Conservation (phyloP, 2,888 invertebrate genomes). For the Formica aserva region DNA sequence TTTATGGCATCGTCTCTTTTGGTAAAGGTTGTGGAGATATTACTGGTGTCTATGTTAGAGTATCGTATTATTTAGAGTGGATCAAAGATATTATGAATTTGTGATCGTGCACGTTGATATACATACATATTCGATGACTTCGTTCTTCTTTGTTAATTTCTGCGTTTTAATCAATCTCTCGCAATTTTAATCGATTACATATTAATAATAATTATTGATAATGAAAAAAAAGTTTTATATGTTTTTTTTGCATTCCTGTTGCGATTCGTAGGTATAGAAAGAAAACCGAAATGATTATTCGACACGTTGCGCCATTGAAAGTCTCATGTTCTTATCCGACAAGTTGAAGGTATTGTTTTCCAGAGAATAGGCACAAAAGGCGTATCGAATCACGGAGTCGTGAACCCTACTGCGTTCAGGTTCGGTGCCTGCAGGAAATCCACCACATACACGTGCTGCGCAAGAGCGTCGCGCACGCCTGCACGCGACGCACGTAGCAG, state of each 20-base stretch:
- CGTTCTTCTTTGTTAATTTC: background rate
- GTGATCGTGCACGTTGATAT: background rate
- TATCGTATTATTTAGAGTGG: constrained; percentile 73
- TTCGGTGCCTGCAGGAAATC: constrained; percentile 80
- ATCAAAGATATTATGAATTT: constrained; percentile 63
- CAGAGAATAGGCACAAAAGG: constrained; percentile 64
- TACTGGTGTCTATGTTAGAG: constrained; percentile 74
- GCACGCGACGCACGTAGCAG: constrained; percentile 61
- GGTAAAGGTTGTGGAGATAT: constrained; percentile 70
- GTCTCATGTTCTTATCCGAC: constrained; percentile 23
- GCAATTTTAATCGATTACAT: background rate
- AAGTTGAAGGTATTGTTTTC: constrained; percentile 57
- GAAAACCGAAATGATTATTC: constrained; percentile 12
- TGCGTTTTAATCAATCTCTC: background rate
- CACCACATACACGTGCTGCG: constrained; percentile 74
- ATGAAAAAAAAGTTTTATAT: background rate
- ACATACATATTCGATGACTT: background rate
- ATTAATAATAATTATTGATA: background rate
- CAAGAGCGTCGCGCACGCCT: constrained; percentile 66
- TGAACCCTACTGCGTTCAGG: constrained; percentile 77
- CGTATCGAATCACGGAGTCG: constrained; percentile 71
- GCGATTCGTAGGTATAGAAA: background rate
- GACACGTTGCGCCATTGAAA: constrained; percentile 4
- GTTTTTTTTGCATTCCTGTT: constrained; percentile 4
- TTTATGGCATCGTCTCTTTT: constrained; percentile 78